phyloP scores from a whole-genome alignment of 2,797 vertebrate genomes.

The Galaxias olidus region DNA sequence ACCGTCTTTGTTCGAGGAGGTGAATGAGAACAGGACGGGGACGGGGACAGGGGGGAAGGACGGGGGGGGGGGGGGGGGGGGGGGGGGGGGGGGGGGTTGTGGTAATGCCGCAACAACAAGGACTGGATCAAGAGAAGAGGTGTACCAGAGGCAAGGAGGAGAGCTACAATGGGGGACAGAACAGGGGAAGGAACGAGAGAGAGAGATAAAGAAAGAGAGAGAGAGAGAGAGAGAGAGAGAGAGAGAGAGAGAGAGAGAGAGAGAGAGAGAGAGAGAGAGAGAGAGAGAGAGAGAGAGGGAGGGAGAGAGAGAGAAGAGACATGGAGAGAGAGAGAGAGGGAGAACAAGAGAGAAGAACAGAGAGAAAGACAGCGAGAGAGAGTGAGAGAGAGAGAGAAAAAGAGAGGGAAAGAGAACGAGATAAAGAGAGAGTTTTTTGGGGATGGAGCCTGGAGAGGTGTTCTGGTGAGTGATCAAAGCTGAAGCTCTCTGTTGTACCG shows the following conservation, averaged over 20 bases:
- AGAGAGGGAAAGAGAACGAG: not conserved
- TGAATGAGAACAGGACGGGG: too few species aligned
- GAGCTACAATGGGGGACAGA: not conserved
- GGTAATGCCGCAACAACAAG: too few species aligned
- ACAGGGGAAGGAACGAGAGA: slow-evolving; percentile 22
- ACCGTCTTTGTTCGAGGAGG: too few species aligned
- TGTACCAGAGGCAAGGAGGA: too few species aligned
- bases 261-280: not conserved
- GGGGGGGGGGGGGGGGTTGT: too few species aligned
- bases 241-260: slow-evolving; percentile 2
- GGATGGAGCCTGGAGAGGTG: too few species aligned
- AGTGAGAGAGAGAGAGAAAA: not conserved
- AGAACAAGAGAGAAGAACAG: not conserved
- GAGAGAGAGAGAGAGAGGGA: not conserved
- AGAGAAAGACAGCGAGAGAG: not conserved
- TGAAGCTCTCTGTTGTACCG: too few species aligned
- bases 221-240: not conserved
- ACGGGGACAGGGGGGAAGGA: too few species aligned
- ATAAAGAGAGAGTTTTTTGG: slow-evolving; percentile 2
- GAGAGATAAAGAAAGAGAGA: slow-evolving; percentile 4
- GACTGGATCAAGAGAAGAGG: too few species aligned
- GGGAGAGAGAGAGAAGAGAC: not conserved
- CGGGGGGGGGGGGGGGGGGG: too few species aligned
- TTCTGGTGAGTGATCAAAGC: too few species aligned
- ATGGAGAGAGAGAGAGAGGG: not conserved